Evolutionary conservation across 1,140 invertebrate species (phyloP), one percentile per base, ranked within the genome.

Genomic region (Tenebrio molitor): DNA sequence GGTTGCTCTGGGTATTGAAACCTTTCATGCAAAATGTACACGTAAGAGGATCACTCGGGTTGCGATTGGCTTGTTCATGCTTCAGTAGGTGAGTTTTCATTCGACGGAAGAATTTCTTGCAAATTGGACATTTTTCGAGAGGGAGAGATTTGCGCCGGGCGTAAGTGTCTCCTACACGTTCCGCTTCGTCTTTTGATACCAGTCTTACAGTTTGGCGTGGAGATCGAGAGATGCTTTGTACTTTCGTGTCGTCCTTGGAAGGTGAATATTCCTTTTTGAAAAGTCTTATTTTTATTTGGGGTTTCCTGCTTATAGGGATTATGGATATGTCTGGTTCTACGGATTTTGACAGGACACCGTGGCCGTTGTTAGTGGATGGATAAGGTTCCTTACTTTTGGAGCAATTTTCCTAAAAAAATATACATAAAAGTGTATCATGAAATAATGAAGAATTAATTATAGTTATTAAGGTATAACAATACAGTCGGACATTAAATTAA

Each of bases 41-140:
- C n/a, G 76, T 74, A 8, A 82, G 65, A 6, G 73, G 71, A 46
- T 79, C 73, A 10, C 76, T 72, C 8, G 73, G 50, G n/a, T 76
- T 68, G 16, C 65, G 34, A 64, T 69, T 73, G 36, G 73, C 19
- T 44, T 78, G 76, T 42, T 79, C 69, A 58, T 83, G 82, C 72
- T 81, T 83, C 15, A 76, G 44, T 2, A 83, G 63, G 69, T 83
- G 82, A 0, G 80, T 81, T 53, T 77, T 78, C 76, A 83, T 79
- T 46, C 80, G 62, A 33, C 80, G 68, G 63, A 82, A 83, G 66
- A 74, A 82, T 69, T 81, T 81, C 71, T 81, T 81, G 68, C 82
- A 83, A 25, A 81, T 79, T 5, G 78, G 82, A 74, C 82, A 83
- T 53, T 80, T 81, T 74, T 81, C 79, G 33, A 83, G 71, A 2